Percentiles rank a stretch among this genome's conserved stretches.
Conservation (phyloP, 2,888 invertebrate genomes). For the Druceiella hillmani region DNA sequence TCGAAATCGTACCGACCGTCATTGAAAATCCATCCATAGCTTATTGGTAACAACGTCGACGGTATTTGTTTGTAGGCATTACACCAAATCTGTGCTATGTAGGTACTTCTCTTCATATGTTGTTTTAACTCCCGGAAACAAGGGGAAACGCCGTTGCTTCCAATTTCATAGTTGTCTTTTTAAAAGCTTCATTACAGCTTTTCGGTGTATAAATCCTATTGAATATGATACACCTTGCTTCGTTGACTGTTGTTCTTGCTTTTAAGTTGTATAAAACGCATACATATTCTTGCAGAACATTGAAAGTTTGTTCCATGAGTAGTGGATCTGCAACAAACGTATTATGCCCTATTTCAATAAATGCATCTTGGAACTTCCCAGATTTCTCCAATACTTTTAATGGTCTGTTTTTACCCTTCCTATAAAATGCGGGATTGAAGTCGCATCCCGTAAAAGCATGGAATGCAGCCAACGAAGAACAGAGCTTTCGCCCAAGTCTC, state of each 20-base stretch:
- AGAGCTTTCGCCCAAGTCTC: conserved; percentile 15
- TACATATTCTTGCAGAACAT: conserved; percentile 19
- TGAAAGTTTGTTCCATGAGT: conserved; percentile 18
- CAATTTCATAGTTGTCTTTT: no score
- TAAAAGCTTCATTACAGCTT: conserved; percentile 14
- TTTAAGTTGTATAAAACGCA: conserved; percentile 20
- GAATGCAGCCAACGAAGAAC: conserved; percentile 15
- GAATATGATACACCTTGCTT: conserved; percentile 19
- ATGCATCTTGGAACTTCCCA: conserved; percentile 17
- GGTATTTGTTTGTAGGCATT: conserved; percentile 23
- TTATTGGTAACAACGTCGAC: conserved; percentile 23
- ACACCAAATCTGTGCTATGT: conserved; percentile 24
- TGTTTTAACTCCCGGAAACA: conserved; percentile 21
- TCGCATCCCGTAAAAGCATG: conserved; percentile 15
- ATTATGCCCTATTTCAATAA: conserved; percentile 16
- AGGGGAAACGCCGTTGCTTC: no score
- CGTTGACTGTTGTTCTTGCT: conserved; percentile 18
- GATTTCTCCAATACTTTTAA: conserved; percentile 16
- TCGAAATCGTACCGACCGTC: conserved; percentile 24
- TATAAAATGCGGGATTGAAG: conserved; percentile 16
- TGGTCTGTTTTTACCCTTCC: conserved; percentile 14
- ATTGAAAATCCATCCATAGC: conserved; percentile 22
- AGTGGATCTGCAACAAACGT: conserved; percentile 13
- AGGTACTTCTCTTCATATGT: conserved; percentile 21
- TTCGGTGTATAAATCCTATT: conserved; percentile 14